Percentiles rank a stretch among this genome's conserved stretches.
Conservation (phyloP, 2,797 vertebrate genomes). For the Hybognathus amarus region DNA sequence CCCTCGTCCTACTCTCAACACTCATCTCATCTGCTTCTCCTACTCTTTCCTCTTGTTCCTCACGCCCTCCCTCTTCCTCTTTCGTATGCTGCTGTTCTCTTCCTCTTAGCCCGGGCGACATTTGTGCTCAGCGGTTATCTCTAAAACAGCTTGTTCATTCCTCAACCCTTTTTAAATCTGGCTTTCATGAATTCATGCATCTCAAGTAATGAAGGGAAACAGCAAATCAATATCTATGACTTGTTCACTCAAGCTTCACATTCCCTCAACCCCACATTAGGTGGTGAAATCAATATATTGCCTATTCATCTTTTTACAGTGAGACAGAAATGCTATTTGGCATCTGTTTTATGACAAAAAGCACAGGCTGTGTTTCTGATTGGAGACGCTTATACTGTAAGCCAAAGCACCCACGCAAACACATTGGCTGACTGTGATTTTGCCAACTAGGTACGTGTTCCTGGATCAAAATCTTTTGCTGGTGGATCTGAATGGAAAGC, state of each 20-base stretch:
- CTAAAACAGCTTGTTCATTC: constrained; percentile 35
- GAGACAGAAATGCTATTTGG: constrained; percentile 37
- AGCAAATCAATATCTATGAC: constrained; percentile 44
- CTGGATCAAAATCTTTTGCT: constrained; percentile 21
- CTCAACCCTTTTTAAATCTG: constrained; percentile 12
- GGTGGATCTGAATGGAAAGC: background rate
- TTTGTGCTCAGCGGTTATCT: constrained; percentile 42
- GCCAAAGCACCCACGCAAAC: constrained; percentile 62
- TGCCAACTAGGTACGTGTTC: constrained; percentile 25
- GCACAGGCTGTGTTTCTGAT: constrained; percentile 16
- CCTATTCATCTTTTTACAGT: constrained; percentile 15
- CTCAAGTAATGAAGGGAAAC: constrained; percentile 44
- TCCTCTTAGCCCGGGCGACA: constrained; percentile 48
- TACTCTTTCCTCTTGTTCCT: constrained; percentile 33
- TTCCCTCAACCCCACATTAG: constrained; percentile 29
- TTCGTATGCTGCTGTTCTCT: constrained; percentile 20
- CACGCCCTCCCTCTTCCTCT: constrained; percentile 17
- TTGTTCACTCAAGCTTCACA: constrained; percentile 28
- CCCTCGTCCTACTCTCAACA: constrained; percentile 46
- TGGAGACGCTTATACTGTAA: constrained; percentile 53
- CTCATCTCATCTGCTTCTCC: constrained; percentile 44
- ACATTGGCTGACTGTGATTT: constrained; percentile 38
- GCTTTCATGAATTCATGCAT: constrained; percentile 47
- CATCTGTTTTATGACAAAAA: constrained; percentile 17
- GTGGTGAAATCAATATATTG: constrained; percentile 40